These are phyloP conservation scores for Atta cephalotes DNA, from an alignment of 1,140 invertebrate genomes.

Conservation along the genomic window DNA sequence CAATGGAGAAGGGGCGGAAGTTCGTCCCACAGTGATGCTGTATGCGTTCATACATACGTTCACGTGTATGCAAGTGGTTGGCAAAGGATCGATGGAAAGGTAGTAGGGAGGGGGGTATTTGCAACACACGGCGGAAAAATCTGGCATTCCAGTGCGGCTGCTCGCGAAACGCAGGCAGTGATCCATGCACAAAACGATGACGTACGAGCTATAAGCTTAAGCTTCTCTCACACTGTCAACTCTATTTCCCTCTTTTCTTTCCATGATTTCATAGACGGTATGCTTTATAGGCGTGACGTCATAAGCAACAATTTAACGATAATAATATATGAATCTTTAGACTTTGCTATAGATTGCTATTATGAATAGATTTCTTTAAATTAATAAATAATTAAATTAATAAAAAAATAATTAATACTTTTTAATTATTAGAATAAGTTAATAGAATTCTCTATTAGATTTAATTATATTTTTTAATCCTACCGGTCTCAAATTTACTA, in stretches of 20 bases:
- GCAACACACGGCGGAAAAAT: conserved; percentile 65
- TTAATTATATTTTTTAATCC: no score
- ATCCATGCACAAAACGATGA: conserved; percentile 73
- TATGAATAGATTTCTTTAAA: no score
- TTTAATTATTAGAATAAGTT: no score
- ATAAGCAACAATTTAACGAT: neutral
- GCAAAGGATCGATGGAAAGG: conserved; percentile 66
- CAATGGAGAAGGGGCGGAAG: conserved; percentile 66
- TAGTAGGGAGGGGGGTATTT: conserved; percentile 55
- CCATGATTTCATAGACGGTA: neutral
- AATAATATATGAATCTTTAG: neutral
- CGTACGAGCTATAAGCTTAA: conserved; percentile 69
- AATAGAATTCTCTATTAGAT: no score
- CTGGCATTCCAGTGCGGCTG: conserved; percentile 68
- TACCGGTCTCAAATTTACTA: no score
- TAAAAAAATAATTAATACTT: no score
- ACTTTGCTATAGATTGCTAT: no score
- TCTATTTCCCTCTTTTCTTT: neutral
- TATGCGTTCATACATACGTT: conserved; percentile 11
- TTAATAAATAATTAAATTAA: no score
- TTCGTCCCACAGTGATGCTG: conserved; percentile 19
- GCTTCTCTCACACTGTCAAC: neutral
- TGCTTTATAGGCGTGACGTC: neutral
- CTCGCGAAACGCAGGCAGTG: conserved; percentile 71
- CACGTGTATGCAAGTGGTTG: conserved; percentile 54